Percentiles rank a stretch among this genome's conserved stretches.
These are phyloP conservation scores for Panonychus citri DNA, from an alignment of 1,140 invertebrate species.

Conservation along the genomic window DNA sequence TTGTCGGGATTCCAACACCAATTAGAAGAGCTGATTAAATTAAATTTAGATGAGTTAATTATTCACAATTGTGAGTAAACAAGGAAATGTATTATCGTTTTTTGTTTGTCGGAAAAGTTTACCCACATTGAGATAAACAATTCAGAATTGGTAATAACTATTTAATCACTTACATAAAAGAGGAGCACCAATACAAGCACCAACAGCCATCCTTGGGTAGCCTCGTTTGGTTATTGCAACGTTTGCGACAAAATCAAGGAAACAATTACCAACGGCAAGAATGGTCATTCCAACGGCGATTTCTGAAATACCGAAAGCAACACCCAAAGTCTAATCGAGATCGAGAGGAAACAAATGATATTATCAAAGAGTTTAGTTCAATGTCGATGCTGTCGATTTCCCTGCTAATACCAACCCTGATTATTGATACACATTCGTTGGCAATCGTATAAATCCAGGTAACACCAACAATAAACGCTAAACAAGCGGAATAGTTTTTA, in stretches of 20 bases:
- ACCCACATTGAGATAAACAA: too few relatives aligned
- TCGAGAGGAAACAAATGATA: constrained; percentile 3
- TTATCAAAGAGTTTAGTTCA: neutral
- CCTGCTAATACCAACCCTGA: constrained; percentile 23
- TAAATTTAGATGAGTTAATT: neutral
- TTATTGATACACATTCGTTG: constrained; percentile 37
- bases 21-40: constrained; percentile 30
- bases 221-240: constrained; percentile 35
- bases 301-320: constrained; percentile 33
- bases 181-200: constrained; percentile 42
- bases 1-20: constrained; percentile 31
- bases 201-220: constrained; percentile 38
- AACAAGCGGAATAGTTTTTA: constrained; percentile 4
- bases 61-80: neutral
- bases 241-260: constrained; percentile 40
- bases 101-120: too few relatives aligned
- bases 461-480: constrained; percentile 33
- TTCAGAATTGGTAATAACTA: too few relatives aligned
- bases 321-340: constrained; percentile 28
- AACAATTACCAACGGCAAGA: constrained; percentile 43
- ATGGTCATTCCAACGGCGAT: constrained; percentile 40
- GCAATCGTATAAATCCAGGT: constrained; percentile 40
- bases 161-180: constrained; percentile 35
- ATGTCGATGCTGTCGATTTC: too few relatives aligned
- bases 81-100: too few relatives aligned